Conservation (phyloP, 2,888 invertebrate genomes). For the Napeogenes sylphis region DNA sequence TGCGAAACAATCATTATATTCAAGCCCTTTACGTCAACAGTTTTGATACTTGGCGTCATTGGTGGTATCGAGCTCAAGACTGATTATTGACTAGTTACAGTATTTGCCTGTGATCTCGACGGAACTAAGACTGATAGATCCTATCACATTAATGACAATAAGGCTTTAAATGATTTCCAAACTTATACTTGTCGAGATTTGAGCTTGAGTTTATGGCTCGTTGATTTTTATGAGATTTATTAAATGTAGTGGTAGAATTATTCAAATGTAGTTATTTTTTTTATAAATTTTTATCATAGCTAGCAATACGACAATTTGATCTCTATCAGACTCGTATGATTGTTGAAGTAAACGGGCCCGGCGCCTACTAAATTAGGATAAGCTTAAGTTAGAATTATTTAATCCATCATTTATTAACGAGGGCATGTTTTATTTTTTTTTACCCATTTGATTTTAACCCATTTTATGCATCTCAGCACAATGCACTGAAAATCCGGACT, state of each 20-base stretch:
- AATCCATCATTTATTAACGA: slow-evolving; percentile 32
- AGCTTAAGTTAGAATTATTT: slow-evolving; percentile 36
- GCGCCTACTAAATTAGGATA: slow-evolving; percentile 38
- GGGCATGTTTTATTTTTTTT: slow-evolving; percentile 74
- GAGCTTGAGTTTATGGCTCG: slow-evolving; percentile 30
- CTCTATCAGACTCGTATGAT: slow-evolving; percentile 52
- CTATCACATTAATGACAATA: slow-evolving; percentile 21
- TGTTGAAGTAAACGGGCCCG: slow-evolving; percentile 71
- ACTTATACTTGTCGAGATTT: slow-evolving; percentile 16
- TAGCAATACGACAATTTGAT: slow-evolving; percentile 70
- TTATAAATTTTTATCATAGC: slow-evolving; percentile 59
- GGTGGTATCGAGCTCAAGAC: slow-evolving; percentile 25
- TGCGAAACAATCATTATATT: slow-evolving; percentile 3
- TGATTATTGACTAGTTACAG: slow-evolving; percentile 29
- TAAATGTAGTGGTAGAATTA: no score
- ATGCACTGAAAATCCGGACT: slow-evolving; percentile 44
- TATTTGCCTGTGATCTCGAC: slow-evolving; percentile 26
- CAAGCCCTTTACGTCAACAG: slow-evolving; percentile 13
- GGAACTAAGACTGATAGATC: slow-evolving; percentile 29
- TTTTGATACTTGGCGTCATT: slow-evolving; percentile 23
- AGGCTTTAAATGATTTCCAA: slow-evolving; percentile 7
- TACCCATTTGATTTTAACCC: slow-evolving; percentile 50
- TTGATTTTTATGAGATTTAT: slow-evolving; percentile 54
- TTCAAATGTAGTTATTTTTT: slow-evolving; percentile 45
- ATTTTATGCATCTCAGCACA: slow-evolving; percentile 45